Evolutionary conservation across 1,140 invertebrate species (phyloP).

Genomic region (Zaprionus ornatus): DNA sequence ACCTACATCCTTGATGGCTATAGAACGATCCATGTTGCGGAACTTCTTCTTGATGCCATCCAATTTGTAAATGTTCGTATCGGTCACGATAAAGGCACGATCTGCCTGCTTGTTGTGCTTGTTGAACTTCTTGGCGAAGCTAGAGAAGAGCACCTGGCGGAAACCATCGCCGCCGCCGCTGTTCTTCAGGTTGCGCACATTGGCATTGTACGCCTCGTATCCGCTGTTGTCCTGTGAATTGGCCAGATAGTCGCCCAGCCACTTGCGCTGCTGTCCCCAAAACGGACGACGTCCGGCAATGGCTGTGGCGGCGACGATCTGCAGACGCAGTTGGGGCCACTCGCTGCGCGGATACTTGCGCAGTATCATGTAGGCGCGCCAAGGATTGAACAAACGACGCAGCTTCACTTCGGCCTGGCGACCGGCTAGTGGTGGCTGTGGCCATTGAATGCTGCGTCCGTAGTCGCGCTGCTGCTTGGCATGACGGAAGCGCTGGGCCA

Average conservation of each 20-base stretch:
- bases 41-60: conserved; percentile 92
- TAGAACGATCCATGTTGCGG: conserved; percentile 93
- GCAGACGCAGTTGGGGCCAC: conserved; percentile 92
- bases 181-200: conserved; percentile 89
- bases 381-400: conserved; percentile 87
- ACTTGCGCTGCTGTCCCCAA: conserved; percentile 93
- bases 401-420: conserved; percentile 84
- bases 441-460: conserved; percentile 93
- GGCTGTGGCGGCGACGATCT: conserved; percentile 92
- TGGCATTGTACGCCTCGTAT: conserved; percentile 88
- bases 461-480: conserved; percentile 88
- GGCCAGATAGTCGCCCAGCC: conserved; percentile 96
- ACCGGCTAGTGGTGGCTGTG: conserved; percentile 89
- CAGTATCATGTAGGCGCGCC: conserved; percentile 95
- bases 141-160: conserved; percentile 87
- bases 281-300: conserved; percentile 89
- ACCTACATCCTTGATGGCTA: conserved; percentile 90
- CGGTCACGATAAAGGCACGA: conserved; percentile 94
- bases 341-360: conserved; percentile 91
- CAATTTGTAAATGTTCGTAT: conserved; percentile 94
- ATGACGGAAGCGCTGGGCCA: conserved; percentile 87
- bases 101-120: conserved; percentile 94
- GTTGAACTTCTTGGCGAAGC: conserved; percentile 88
- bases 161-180: conserved; percentile 86
- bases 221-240: conserved; percentile 91